Conservation (phyloP, 2,113 vertebrate genomes). For the Telmatochromis sp. region DNA sequence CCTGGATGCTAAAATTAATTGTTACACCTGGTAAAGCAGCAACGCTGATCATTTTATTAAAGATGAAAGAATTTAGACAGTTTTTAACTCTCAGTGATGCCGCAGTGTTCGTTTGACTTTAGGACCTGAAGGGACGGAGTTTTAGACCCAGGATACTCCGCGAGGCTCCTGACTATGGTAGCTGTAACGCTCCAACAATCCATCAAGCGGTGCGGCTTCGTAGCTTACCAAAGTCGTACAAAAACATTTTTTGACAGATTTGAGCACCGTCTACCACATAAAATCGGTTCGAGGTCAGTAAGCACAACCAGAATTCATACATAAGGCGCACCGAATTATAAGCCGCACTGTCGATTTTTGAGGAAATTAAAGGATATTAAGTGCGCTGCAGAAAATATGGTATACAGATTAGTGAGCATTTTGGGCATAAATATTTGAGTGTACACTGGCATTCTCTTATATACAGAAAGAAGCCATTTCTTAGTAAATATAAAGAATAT, state of each 20-base stretch:
- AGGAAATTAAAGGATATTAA: neutral
- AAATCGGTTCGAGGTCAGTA: neutral
- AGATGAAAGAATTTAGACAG: neutral
- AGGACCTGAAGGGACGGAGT: rapidly evolving
- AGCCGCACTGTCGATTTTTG: rapidly evolving
- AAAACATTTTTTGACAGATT: neutral
- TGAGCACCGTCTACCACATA: rapidly evolving
- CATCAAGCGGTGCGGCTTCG: rapidly evolving
- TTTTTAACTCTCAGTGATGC: neutral
- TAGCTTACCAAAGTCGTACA: neutral
- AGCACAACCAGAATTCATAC: neutral
- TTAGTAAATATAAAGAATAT: neutral
- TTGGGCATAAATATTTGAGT: neutral
- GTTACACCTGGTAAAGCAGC: neutral
- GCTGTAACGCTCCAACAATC: neutral
- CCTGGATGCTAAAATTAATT: neutral
- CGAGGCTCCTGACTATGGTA: rapidly evolving
- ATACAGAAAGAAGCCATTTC: neutral
- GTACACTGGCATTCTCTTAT: neutral
- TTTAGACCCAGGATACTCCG: rapidly evolving
- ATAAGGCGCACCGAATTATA: rapidly evolving
- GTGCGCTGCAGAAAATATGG: rapidly evolving
- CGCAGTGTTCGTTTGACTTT: rapidly evolving
- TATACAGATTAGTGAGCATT: neutral
- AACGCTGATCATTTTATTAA: neutral